phyloP scores from a whole-genome alignment of 2,888 invertebrate genomes.

The Piscicola geometra region DNA sequence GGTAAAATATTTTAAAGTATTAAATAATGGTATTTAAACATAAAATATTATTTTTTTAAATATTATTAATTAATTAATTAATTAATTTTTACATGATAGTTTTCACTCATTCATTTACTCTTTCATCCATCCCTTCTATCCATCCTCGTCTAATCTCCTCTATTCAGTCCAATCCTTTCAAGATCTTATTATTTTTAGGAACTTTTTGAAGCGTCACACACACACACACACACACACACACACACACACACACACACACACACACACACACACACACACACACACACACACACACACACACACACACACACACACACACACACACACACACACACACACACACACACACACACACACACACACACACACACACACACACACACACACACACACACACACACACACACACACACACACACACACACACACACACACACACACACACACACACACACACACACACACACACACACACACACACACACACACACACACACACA shows the following conservation, averaged over 20 bases:
- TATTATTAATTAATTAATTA: not conserved
- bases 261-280: slow-evolving; percentile 9
- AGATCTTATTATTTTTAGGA: slow-evolving; percentile 7
- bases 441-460: too few species aligned
- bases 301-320: not conserved
- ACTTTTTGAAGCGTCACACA: slow-evolving; percentile 1
- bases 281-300: slow-evolving; percentile 4
- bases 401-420: slow-evolving; percentile 4
- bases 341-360: not conserved
- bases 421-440: slow-evolving; percentile 13
- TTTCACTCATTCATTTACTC: slow-evolving; percentile 8
- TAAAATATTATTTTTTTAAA: too few species aligned
- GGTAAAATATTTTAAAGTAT: too few species aligned
- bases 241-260: slow-evolving; percentile 13
- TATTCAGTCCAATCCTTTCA: not conserved
- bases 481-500: too few species aligned
- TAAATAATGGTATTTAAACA: too few species aligned
- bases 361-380: slow-evolving; percentile 22
- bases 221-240: slow-evolving; percentile 9
- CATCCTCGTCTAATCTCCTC: not conserved
- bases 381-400: slow-evolving; percentile 15
- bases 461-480: too few species aligned
- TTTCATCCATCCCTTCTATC: slow-evolving; percentile 13
- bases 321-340: not conserved
- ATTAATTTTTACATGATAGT: not conserved